phyloP scores from a whole-genome alignment of 2,113 vertebrate species.

The Oncorhynchus tshawytscha region DNA sequence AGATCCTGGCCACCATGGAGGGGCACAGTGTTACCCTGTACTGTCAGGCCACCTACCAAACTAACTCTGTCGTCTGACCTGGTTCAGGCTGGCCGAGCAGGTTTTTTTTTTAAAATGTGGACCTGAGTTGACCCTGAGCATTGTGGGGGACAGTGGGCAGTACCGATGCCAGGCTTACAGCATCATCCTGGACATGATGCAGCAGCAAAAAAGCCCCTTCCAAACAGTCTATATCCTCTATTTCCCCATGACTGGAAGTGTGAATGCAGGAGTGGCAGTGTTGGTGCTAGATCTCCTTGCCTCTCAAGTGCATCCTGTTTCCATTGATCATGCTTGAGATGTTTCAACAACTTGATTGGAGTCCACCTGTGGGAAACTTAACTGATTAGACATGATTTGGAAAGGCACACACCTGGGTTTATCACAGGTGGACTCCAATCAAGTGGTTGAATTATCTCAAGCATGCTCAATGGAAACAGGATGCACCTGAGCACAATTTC shows the following conservation, averaged over 20 bases:
- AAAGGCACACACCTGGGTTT: no score
- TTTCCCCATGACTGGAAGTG: background rate
- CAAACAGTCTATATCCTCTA: background rate
- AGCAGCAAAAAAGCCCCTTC: background rate
- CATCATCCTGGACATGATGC: background rate
- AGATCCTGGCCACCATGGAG: no score
- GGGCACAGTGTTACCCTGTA: no score
- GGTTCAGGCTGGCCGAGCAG: background rate
- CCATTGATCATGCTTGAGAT: no score
- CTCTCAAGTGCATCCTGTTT: background rate
- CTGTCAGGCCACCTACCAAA: background rate
- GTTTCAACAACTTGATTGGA: no score
- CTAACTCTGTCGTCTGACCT: background rate
- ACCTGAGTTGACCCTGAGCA: background rate
- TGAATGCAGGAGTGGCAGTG: background rate
- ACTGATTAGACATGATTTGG: no score
- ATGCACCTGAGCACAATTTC: no score
- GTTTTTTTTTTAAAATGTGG: no score
- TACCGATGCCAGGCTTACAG: background rate
- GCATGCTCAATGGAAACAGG: no score
- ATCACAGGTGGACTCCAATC: no score
- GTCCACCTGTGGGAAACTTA: no score
- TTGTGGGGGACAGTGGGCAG: background rate
- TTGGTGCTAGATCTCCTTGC: background rate
- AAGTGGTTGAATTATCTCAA: no score